Conservation (phyloP, 2,113 vertebrate genomes). For the Enhydra lutris region DNA sequence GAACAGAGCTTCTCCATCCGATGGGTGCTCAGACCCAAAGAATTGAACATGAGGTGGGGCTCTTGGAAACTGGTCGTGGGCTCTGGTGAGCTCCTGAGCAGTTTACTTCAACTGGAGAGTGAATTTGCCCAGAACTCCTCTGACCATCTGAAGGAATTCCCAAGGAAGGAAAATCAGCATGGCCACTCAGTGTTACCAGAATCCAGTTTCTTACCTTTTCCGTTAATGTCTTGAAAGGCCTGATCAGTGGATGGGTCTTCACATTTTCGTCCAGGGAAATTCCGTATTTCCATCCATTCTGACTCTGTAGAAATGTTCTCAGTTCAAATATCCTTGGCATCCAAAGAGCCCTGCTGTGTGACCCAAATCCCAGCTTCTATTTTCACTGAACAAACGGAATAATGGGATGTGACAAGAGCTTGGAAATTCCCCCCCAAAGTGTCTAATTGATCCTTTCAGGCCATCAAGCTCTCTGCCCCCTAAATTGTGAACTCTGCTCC, state of each 20-base stretch:
- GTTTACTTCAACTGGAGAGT: no score
- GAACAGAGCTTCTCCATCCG: not conserved
- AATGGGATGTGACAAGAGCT: constrained; percentile 54
- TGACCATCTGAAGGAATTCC: not conserved
- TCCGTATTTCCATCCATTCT: constrained; percentile 95
- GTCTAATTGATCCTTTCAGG: constrained; percentile 21
- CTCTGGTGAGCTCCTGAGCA: not conserved
- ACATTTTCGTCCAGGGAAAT: constrained; percentile 93
- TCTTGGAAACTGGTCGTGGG: not conserved
- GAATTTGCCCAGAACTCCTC: not conserved
- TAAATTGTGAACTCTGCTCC: constrained; percentile 11
- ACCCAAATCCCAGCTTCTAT: constrained; percentile 27
- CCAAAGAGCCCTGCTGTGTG: not conserved
- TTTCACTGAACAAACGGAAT: not conserved
- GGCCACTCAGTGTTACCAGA: not conserved
- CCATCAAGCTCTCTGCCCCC: not conserved
- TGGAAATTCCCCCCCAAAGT: not conserved
- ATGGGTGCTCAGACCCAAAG: not conserved
- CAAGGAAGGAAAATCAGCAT: not conserved
- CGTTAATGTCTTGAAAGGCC: constrained; percentile 93
- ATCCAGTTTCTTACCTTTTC: constrained; percentile 89
- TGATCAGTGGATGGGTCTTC: constrained; percentile 94
- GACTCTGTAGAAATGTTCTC: constrained; percentile 84
- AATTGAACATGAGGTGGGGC: rapidly evolving
- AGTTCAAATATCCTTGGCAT: constrained; percentile 27